Conservation (phyloP, 2,113 vertebrate genomes). For the Seriola rivoliana region DNA sequence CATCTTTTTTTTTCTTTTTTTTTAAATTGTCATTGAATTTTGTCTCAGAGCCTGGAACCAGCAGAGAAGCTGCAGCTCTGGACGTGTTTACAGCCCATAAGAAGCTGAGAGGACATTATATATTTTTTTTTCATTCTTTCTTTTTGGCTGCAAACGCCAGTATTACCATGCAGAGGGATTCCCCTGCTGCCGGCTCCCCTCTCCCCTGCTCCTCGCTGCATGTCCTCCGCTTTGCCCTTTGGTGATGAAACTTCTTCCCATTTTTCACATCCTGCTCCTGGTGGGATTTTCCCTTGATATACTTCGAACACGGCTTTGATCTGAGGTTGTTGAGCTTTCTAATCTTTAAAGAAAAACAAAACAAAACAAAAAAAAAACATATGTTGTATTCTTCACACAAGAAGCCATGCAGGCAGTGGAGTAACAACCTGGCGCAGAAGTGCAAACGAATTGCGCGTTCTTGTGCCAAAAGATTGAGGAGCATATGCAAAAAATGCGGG, state of each 20-base stretch:
- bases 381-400: not conserved
- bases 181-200: conserved; percentile 83
- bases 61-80: conserved; percentile 83
- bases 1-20: conserved; percentile 79
- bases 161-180: conserved; percentile 93
- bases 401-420: not conserved
- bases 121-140: conserved; percentile 51
- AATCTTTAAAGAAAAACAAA: not conserved
- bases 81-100: conserved; percentile 90
- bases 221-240: conserved; percentile 83
- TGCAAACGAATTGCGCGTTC: conserved; percentile 34
- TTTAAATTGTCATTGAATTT: conserved; percentile 79
- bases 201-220: conserved; percentile 81
- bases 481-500: conserved; percentile 50
- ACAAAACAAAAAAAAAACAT: not conserved
- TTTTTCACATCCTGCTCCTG: conserved; percentile 69
- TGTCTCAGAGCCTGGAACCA: conserved; percentile 86
- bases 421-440: not conserved
- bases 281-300: conserved; percentile 58
- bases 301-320: conserved; percentile 54
- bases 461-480: conserved; percentile 36
- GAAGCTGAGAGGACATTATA: conserved; percentile 89
- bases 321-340: conserved; percentile 21
- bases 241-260: conserved; percentile 85
- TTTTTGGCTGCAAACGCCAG: conserved; percentile 90